Conservation (phyloP, 2,113 vertebrate genomes). For the Athene noctua region DNA sequence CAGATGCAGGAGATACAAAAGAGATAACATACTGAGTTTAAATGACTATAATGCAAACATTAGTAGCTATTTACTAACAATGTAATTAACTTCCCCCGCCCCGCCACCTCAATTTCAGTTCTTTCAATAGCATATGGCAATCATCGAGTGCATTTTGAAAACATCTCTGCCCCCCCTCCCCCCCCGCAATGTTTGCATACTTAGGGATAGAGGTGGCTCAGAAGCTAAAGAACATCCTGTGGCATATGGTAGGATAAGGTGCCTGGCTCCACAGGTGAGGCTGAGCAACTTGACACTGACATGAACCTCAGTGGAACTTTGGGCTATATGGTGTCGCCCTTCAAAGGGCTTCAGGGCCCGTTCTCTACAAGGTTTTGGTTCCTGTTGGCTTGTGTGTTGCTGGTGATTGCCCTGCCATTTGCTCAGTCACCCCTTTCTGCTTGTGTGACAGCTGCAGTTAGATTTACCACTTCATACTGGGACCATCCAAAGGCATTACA, state of each 20-base stretch:
- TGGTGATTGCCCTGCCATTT: background rate
- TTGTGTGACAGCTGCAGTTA: background rate
- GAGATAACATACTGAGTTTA: constrained; percentile 15
- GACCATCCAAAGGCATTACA: background rate
- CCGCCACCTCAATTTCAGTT: background rate
- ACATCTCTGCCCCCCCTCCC: background rate
- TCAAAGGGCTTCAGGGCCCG: background rate
- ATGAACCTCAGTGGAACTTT: rapidly evolving
- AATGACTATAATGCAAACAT: constrained; percentile 22
- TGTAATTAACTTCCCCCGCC: constrained; percentile 25
- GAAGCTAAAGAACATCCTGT: background rate
- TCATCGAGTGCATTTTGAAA: background rate
- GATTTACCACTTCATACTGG: rapidly evolving
- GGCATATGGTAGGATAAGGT: background rate
- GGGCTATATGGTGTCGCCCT: background rate
- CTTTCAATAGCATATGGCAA: background rate
- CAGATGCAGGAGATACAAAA: constrained; percentile 52
- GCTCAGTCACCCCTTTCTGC: rapidly evolving
- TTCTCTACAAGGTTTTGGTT: background rate
- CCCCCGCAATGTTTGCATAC: background rate
- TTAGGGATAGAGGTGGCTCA: background rate
- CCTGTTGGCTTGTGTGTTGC: background rate
- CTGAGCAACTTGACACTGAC: background rate
- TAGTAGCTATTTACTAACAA: constrained; percentile 33
- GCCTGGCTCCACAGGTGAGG: background rate